phyloP scores from a whole-genome alignment of 2,113 vertebrate genomes.

The Cyphomyrus plagiostoma region DNA sequence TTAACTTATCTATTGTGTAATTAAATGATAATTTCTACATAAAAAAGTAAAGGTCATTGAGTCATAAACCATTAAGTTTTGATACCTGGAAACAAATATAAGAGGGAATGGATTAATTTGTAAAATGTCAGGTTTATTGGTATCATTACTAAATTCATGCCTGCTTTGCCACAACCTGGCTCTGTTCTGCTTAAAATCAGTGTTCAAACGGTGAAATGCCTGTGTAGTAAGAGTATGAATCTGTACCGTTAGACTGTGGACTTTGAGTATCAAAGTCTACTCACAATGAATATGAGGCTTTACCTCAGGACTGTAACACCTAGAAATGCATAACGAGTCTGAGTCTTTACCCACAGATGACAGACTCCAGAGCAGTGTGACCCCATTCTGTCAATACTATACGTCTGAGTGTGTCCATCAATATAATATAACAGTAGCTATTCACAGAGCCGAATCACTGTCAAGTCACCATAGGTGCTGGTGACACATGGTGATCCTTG shows the following conservation, averaged over 20 bases:
- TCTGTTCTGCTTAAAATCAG: not conserved
- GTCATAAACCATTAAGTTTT: not conserved
- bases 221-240: not conserved
- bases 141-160: not conserved
- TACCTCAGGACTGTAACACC: not conserved
- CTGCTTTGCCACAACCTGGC: not conserved
- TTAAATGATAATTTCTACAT: not conserved
- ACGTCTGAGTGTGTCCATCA: not conserved
- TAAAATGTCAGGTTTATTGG: conserved; percentile 2
- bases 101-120: not conserved
- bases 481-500: not conserved
- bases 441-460: not conserved
- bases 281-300: not conserved
- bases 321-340: not conserved
- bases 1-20: not conserved
- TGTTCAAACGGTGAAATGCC: not conserved
- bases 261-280: not conserved
- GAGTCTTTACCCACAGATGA: not conserved
- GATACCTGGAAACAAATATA: not conserved
- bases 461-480: not conserved
- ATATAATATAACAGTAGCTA: not conserved
- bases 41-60: conserved; percentile 10
- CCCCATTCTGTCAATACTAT: not conserved
- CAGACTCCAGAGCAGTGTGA: not conserved
- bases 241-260: not conserved